Conservation (phyloP, 2,888 invertebrate genomes). For the Polymixis flavicincta region DNA sequence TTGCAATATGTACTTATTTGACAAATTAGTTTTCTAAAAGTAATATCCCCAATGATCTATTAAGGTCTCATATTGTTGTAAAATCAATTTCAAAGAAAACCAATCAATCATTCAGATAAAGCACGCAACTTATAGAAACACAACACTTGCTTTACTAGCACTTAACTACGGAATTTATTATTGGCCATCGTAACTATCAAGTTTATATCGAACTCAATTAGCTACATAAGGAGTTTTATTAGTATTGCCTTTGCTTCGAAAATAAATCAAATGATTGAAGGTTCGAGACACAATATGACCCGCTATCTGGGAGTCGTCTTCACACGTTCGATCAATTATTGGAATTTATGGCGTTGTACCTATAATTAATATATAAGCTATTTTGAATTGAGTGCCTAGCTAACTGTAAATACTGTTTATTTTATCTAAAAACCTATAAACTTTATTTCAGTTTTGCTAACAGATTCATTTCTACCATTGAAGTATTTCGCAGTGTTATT, state of each 20-base stretch:
- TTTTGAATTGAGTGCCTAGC: not conserved
- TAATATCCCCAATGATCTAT: not conserved
- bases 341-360: too few species aligned
- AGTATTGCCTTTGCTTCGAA: not conserved
- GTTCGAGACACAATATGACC: constrained; percentile 19
- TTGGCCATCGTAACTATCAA: constrained; percentile 20
- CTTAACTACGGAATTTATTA: constrained; percentile 36
- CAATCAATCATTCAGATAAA: too few species aligned
- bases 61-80: not conserved
- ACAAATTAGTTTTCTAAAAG: not conserved
- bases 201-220: constrained; percentile 16
- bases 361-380: too few species aligned
- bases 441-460: not conserved
- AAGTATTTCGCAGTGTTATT: not conserved
- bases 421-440: not conserved
- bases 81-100: not conserved
- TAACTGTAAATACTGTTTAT: not conserved
- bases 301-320: constrained; percentile 29
- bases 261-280: constrained; percentile 30
- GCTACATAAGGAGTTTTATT: constrained; percentile 5
- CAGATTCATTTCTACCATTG: not conserved
- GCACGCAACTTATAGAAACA: too few species aligned
- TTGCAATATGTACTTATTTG: not conserved
- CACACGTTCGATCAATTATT: constrained; percentile 32
- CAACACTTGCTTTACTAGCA: constrained; percentile 12